Percentiles rank a stretch among this genome's conserved stretches.
These are phyloP conservation scores for Sebastes nivosus DNA, from an alignment of 2,797 vertebrate species.

Conservation along the genomic window DNA sequence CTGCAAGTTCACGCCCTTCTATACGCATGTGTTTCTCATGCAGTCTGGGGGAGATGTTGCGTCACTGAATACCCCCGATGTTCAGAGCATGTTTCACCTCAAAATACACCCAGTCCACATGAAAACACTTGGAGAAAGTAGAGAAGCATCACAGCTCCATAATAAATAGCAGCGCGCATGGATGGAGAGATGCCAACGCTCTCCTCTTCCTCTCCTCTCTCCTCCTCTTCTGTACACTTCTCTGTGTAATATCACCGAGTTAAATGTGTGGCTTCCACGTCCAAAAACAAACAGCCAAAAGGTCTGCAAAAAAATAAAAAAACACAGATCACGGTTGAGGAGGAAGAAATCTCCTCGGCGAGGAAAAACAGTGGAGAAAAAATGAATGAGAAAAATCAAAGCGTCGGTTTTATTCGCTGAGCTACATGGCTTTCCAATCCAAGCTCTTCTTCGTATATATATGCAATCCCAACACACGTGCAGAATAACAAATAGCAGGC, in stretches of 20 bases:
- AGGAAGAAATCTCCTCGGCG: background rate
- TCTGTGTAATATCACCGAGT: slow-evolving; percentile 45
- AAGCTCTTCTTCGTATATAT: slow-evolving; percentile 9
- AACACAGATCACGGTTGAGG: background rate
- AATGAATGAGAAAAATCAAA: slow-evolving; percentile 24
- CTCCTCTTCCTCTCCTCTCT: slow-evolving; percentile 44
- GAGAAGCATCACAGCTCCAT: slow-evolving; percentile 53
- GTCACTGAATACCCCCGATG: slow-evolving; percentile 57
- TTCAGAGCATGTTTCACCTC: slow-evolving; percentile 13
- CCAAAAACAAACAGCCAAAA: background rate
- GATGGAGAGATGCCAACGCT: slow-evolving; percentile 60
- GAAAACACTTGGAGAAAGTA: slow-evolving; percentile 18
- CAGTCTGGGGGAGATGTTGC: slow-evolving; percentile 63
- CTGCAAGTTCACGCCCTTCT: slow-evolving; percentile 79
- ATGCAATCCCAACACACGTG: slow-evolving; percentile 53
- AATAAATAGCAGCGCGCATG: slow-evolving; percentile 61
- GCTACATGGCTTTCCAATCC: slow-evolving; percentile 27
- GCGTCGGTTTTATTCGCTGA: slow-evolving; percentile 7
- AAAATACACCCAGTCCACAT: background rate
- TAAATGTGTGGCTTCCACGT: slow-evolving; percentile 23
- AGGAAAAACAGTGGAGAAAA: background rate
- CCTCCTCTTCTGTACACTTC: slow-evolving; percentile 52
- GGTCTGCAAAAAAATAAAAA: background rate
- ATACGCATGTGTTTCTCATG: slow-evolving; percentile 64
- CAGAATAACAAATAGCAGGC: slow-evolving; percentile 37